Evolutionary conservation across 2,113 vertebrate species (phyloP), one percentile per base, ranked within the genome.

Genomic region (Tichodroma muraria): DNA sequence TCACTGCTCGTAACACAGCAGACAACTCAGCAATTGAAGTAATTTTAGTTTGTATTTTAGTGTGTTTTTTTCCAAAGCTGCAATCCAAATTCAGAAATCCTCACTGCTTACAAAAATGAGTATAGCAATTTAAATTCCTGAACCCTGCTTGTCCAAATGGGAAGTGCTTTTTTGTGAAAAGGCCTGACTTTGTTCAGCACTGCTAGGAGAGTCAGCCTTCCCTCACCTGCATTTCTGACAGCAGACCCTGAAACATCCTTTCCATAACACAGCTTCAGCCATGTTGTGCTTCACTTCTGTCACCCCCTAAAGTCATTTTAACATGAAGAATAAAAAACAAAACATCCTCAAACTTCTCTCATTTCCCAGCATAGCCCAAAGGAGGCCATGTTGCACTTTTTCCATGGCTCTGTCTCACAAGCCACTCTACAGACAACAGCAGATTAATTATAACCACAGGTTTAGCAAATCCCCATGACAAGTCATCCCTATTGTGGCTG

Each of bases 361-460:
- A 44, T 95, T 95, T 95, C 84, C 71, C 40, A 38, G 85, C 89
- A 93, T 44, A 92, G 93, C 89, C 90, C 92, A 94, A 88, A 96
- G 79, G 88, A 95, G 92, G 59, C 88, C 80, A 75, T 35, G 42
- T 5, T 80, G 87, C 59, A 82, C 52, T 94, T 92, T 81, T 85
- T 96, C 80, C 71, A 79, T 12, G 73, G 83, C 94, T 90, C 69
- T 50, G 47, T 94, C 84, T 94, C 88, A 88, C 80, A 91, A 96
- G 76, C 88, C 92, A 84, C 85, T 94, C 88, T n/a, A 71, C 1
- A 93, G 92, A 97, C 95, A 97, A 92, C 64, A 96, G 84, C 80
- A 95, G 92, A 97, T 94, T 96, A 97, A 96, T 95, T 97, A 97
- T 95, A 96, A 93, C 83, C 89, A 85, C 2, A 53, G 80, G 66